A percentile compares a stretch with the other conserved stretches of the same genome.
phyloP scores from a whole-genome alignment of 2,113 vertebrate genomes.

The Cyanoramphus novaezelandiae region DNA sequence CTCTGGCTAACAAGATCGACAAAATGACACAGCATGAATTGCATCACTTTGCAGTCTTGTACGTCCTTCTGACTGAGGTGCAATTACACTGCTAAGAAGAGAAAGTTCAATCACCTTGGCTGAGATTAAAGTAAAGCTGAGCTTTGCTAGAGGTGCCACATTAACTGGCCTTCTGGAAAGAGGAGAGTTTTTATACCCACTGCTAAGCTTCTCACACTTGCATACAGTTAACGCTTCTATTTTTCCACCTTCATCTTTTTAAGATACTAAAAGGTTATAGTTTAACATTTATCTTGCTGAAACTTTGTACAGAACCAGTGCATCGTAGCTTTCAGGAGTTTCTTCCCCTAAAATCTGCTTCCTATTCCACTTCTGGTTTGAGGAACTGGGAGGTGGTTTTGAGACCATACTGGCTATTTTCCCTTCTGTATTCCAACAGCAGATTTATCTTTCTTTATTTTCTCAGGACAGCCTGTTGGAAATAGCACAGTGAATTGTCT shows the following conservation, averaged over 20 bases:
- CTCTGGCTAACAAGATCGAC: background rate
- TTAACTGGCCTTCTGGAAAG: background rate
- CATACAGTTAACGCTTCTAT: background rate
- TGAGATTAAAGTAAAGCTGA: background rate
- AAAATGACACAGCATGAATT: constrained; percentile 59
- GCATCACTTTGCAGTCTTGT: constrained; percentile 34
- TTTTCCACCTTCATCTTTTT: background rate
- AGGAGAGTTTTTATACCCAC: background rate
- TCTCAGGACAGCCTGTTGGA: background rate
- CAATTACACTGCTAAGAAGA: background rate
- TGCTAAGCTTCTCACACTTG: background rate
- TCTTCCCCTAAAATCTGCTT: background rate
- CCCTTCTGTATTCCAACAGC: background rate
- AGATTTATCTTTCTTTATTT: background rate
- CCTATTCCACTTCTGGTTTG: background rate
- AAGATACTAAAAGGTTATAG: background rate
- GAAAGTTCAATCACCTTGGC: background rate
- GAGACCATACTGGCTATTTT: background rate
- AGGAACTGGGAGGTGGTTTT: background rate
- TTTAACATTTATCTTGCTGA: background rate
- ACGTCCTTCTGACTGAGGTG: constrained; percentile 25
- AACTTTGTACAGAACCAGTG: background rate
- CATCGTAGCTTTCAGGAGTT: background rate
- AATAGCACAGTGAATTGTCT: background rate
- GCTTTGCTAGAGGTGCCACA: background rate